Percentiles rank a stretch among this genome's conserved stretches.
Conservation (phyloP, 2,113 vertebrate species). For the Ramphastos sulfuratus region DNA sequence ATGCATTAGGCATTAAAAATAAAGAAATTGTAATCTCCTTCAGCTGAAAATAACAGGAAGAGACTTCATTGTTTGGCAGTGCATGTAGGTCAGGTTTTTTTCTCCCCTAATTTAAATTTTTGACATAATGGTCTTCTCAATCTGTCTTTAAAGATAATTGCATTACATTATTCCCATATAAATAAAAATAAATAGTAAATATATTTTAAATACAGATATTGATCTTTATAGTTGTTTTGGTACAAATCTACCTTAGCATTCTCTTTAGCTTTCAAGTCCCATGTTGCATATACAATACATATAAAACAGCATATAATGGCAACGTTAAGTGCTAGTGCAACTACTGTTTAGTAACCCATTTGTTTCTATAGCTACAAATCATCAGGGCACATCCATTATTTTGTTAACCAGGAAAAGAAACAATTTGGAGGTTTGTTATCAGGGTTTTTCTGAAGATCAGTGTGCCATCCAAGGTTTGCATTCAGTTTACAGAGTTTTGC, state of each 20-base stretch:
- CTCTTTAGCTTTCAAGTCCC: constrained; percentile 29
- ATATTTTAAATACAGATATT: constrained; percentile 6
- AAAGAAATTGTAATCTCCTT: constrained; percentile 28
- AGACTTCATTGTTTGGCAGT: constrained; percentile 25
- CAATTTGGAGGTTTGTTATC: neutral
- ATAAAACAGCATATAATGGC: neutral
- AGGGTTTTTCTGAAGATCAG: neutral
- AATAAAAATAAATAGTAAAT: constrained; percentile 52
- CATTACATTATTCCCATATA: neutral
- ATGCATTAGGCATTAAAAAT: constrained; percentile 46
- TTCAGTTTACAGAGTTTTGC: neutral
- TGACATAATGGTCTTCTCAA: neutral
- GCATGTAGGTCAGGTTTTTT: neutral
- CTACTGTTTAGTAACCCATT: neutral
- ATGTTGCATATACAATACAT: neutral
- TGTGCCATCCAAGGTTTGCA: neutral
- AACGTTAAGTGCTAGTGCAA: constrained; percentile 29
- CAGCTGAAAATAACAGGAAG: constrained; percentile 28
- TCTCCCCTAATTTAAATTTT: neutral
- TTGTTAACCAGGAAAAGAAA: neutral
- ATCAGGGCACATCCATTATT: neutral
- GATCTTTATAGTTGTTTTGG: neutral
- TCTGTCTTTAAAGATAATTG: neutral
- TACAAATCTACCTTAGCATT: constrained; percentile 40
- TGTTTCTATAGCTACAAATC: neutral